Evolutionary conservation across 2,113 vertebrate genomes (phyloP), one percentile per base, ranked within the genome.

Genomic region (Peromyscus leucopus): DNA sequence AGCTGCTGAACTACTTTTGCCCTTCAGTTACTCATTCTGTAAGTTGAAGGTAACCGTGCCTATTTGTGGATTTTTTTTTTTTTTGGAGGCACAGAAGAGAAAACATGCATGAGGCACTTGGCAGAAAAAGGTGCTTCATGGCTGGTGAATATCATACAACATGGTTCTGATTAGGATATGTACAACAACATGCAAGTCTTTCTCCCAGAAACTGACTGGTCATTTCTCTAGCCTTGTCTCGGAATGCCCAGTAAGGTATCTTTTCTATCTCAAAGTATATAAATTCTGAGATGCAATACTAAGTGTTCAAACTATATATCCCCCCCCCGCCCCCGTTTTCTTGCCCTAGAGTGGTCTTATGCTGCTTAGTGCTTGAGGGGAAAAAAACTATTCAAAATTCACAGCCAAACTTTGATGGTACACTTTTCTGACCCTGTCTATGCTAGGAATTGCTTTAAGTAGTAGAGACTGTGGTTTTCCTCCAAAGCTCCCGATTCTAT

Each of bases 301-400:
- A 33, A 61, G 57, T 78, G 24, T 71, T 67, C 19, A 33, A 91
- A 63, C 15, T 55, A 67, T 57, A 46, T 42, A 65, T 65, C 39
- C 42, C 5, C 9, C 11, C 10, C 9, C 48, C 9, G 0, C 48
- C 48, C 12, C 79, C 5, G 24, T 59, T 90, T 89, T 93, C 57
- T 89, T 42, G 67, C 51, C 5, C 2, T 92, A 88, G 31, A 71
- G 65, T 59, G 33, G 71, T 51, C 28, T 89, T 8, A 0, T 26
- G 31, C 76, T 93, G 57, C 11, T 26, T 88, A 26, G 76, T 93
- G 59, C 24, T 26, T 88, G 28, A 31, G 13, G 67, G 61, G 31
- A 19, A 94, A 79, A 63, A 91, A 67, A 63, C 5, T 33, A 92
- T 96, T 91, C 67, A 48, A 93, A 59, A 59, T 24, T 17, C 39